Percentiles rank a stretch among this genome's conserved stretches.
phyloP scores from a whole-genome alignment of 2,113 vertebrate species.

The Ovibos moschatus region DNA sequence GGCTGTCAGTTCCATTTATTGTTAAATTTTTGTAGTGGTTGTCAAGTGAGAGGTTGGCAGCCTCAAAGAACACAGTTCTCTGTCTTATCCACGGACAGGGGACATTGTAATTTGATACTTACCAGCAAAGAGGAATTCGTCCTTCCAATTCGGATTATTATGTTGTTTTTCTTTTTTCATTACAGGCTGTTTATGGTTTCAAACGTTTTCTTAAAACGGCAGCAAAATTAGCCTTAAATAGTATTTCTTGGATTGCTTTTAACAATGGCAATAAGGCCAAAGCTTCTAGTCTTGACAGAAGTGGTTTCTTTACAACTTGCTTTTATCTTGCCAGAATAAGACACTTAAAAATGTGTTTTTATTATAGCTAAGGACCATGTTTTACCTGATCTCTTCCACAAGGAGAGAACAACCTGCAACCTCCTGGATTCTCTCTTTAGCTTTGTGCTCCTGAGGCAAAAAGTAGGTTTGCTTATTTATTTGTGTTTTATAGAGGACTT shows the following conservation, averaged over 20 bases:
- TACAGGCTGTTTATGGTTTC: slow-evolving; percentile 31
- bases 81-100: slow-evolving; percentile 39
- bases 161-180: neutral
- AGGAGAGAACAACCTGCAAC: neutral
- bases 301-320: slow-evolving; percentile 53
- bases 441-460: slow-evolving; percentile 27
- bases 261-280: slow-evolving; percentile 46
- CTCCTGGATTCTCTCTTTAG: neutral
- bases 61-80: slow-evolving; percentile 53
- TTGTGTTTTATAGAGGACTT: slow-evolving; percentile 4
- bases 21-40: slow-evolving; percentile 56
- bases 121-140: neutral
- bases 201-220: slow-evolving; percentile 58
- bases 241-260: slow-evolving; percentile 55
- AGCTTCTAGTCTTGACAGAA: slow-evolving; percentile 47
- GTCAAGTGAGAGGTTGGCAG: slow-evolving; percentile 58
- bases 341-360: slow-evolving; percentile 52
- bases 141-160: slow-evolving; percentile 46
- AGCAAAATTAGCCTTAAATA: slow-evolving; percentile 65
- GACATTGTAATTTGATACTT: slow-evolving; percentile 38
- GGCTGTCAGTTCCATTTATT: slow-evolving; percentile 54
- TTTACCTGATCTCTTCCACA: slow-evolving; percentile 14
- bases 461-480: neutral
- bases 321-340: slow-evolving; percentile 61
- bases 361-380: neutral